These are phyloP conservation scores for Timandra comae DNA, from an alignment of 2,888 invertebrate species.

Conservation along the genomic window DNA sequence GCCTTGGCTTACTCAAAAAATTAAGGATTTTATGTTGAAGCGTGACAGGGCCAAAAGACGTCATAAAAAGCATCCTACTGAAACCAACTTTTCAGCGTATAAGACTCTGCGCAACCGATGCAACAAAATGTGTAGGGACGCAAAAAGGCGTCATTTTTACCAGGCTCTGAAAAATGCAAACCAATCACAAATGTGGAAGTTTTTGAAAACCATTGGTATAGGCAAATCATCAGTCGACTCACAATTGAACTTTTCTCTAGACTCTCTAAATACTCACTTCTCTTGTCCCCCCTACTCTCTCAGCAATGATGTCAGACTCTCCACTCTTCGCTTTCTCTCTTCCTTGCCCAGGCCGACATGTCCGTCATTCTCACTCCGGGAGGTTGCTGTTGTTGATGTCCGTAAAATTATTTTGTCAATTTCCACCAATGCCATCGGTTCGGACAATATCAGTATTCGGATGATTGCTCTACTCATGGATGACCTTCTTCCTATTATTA, in stretches of 20 bases:
- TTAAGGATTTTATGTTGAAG: not conserved
- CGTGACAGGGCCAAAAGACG: not conserved
- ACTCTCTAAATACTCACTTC: slow-evolving; percentile 10
- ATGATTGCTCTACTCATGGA: too few relatives aligned
- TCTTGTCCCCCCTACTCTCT: not conserved
- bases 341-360: not conserved
- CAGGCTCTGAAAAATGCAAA: slow-evolving; percentile 2
- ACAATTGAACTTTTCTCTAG: slow-evolving; percentile 4
- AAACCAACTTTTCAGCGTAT: not conserved
- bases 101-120: slow-evolving; percentile 1
- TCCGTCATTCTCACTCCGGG: not conserved
- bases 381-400: not conserved
- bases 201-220: too few relatives aligned
- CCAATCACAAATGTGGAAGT: too few relatives aligned
- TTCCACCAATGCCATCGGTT: too few relatives aligned
- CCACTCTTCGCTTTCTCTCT: not conserved
- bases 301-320: not conserved
- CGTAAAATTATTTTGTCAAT: too few relatives aligned
- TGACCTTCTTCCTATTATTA: too few relatives aligned
- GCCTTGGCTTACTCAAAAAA: not conserved
- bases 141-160: slow-evolving; percentile 4
- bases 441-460: too few relatives aligned
- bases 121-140: slow-evolving; percentile 6
- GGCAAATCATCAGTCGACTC: not conserved
- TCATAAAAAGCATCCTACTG: not conserved